A percentile compares a stretch with the other conserved stretches of the same genome.
Conservation (phyloP, 2,797 vertebrate genomes). For the Hydrophis major region DNA sequence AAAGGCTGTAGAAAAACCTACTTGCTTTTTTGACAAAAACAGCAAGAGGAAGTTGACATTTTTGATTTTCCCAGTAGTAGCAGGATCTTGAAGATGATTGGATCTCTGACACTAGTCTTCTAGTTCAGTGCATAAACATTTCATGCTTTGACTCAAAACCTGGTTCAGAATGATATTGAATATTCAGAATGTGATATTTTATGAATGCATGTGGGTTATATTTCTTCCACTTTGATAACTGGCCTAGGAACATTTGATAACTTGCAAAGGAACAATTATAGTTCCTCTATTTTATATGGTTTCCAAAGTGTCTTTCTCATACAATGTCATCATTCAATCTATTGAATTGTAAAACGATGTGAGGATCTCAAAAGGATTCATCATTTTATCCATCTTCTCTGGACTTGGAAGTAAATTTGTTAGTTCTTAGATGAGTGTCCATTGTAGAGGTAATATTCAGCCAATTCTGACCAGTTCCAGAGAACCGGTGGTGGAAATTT, state of each 20-base stretch:
- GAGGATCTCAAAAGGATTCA: neutral
- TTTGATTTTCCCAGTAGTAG: neutral
- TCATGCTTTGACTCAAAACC: neutral
- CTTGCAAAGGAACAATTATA: neutral
- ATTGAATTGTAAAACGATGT: neutral
- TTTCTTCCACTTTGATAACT: neutral
- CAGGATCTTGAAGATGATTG: neutral
- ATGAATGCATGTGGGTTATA: no score
- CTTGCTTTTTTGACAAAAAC: neutral
- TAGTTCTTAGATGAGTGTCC: neutral
- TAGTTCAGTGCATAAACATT: neutral
- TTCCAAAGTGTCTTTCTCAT: neutral
- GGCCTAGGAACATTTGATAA: neutral
- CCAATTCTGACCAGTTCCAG: no score
- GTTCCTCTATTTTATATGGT: neutral
- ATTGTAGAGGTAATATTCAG: neutral
- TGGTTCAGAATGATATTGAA: neutral
- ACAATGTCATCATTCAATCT: neutral
- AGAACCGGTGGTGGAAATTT: no score
- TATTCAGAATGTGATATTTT: neutral
- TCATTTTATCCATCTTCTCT: neutral
- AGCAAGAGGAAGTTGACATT: fast-evolving
- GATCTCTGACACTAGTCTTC: neutral
- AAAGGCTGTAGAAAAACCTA: neutral
- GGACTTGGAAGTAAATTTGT: neutral